Percentiles rank a stretch among this genome's conserved stretches.
Conservation (phyloP, 2,113 vertebrate species). For the Elephantulus edwardii region DNA sequence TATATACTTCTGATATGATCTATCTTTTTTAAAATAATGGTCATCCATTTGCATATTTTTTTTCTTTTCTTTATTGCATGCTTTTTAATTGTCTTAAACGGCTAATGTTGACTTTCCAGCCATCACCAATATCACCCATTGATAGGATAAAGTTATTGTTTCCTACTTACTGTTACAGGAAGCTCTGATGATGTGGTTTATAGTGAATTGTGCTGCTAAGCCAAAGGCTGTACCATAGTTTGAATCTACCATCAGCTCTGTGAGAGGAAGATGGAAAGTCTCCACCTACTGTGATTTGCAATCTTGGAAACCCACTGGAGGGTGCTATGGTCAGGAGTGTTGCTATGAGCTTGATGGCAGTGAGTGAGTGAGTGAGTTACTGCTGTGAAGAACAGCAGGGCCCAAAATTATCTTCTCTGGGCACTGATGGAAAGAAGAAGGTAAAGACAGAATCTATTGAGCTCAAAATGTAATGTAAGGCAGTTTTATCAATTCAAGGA, state of each 20-base stretch:
- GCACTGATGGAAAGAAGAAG: background rate
- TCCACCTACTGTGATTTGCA: no score
- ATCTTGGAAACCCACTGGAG: no score
- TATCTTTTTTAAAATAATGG: background rate
- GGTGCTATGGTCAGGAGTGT: no score
- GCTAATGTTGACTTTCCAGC: background rate
- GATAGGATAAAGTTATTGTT: background rate
- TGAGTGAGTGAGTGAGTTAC: no score
- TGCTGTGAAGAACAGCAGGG: background rate
- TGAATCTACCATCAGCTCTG: no score
- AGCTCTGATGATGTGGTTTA: no score
- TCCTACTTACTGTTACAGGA: background rate
- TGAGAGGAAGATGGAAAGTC: no score
- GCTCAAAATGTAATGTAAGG: background rate
- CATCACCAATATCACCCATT: background rate
- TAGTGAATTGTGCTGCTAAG: no score
- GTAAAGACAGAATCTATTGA: background rate
- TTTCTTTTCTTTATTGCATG: background rate
- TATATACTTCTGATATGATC: background rate
- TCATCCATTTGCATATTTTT: background rate
- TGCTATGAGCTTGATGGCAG: no score
- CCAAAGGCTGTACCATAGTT: no score
- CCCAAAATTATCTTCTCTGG: background rate
- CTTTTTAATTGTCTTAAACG: background rate
- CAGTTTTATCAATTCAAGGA: background rate